Base-by-base conservation (phyloP, 2,888 invertebrate genomes). In the Lithophane socia region DNA sequence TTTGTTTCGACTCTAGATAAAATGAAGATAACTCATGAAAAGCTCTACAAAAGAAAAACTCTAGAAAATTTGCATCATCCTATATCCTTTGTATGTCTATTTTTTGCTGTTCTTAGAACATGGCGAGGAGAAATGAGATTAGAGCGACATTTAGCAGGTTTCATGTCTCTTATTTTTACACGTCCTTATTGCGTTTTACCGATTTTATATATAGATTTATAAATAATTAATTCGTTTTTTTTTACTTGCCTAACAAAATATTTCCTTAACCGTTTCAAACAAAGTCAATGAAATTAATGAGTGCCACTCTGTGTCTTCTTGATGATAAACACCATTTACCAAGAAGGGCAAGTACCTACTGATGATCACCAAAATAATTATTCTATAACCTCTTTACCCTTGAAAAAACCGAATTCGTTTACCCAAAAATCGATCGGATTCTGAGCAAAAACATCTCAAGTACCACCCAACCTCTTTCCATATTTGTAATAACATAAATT, bases 401-500 rank as follows among this genome's bases (percentile, higher is more conserved):
- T 84, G 21, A 80, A 44, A 16, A 29, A 84, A 80, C 56, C 44
- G 9, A 68, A 68, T 68, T 52, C 63, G 63, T 72, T 72, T 63
- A 65, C 37, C 66, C 68, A 70, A 69, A 80, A 63, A 75, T 60
- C 61, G 63, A 84, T 72, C 9, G n/a, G 18, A 13, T 52, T 44
- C n/a, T 24, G 67, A 72, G 71, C 64, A 61, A 75, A 84, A 86
- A 70, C 60, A 75, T 86, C 72, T 83, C 68, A 65, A 79, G 65
- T 29, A 54, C 65, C 42, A 68, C 69, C 64, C 65, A 78, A 85
- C 66, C 67, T 74, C 73, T 73, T 84, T 79, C 82, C 87, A 86
- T 84, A 82, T 87, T 87, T 88, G 75, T 82, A 79, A 86, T 86
- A 80, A 80, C 78, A 84, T 87, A 75, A 82, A 84, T 86, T 79